phyloP scores from a whole-genome alignment of 2,797 vertebrate genomes.

The Thaleichthys pacificus region DNA sequence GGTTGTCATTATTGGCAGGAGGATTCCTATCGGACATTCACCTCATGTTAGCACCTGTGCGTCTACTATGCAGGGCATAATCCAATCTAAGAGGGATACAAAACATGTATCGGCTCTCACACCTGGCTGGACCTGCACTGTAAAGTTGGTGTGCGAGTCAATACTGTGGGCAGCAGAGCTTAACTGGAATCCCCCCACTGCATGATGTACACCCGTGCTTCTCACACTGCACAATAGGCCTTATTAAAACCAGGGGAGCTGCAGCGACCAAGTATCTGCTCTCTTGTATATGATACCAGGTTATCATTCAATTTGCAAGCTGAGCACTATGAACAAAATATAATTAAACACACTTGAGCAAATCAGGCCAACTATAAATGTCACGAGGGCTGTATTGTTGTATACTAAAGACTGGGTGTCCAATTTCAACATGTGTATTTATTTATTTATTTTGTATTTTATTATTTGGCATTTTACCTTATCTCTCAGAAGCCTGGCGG shows the following conservation, averaged over 20 bases:
- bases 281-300: slow-evolving; percentile 55
- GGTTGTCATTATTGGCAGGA: neutral
- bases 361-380: slow-evolving; percentile 39
- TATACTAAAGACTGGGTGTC: slow-evolving; percentile 25
- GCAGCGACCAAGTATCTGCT: slow-evolving; percentile 32
- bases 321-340: slow-evolving; percentile 36
- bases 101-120: neutral
- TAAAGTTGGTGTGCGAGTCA: neutral
- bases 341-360: slow-evolving; percentile 40
- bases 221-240: slow-evolving; percentile 50
- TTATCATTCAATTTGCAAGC: slow-evolving; percentile 54
- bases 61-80: neutral
- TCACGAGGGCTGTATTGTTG: slow-evolving; percentile 20
- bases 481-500: slow-evolving; percentile 48
- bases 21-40: neutral
- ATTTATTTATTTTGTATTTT: slow-evolving; percentile 44
- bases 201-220: slow-evolving; percentile 19
- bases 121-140: neutral
- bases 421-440: slow-evolving; percentile 48
- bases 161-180: slow-evolving; percentile 1
- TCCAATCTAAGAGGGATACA: neutral
- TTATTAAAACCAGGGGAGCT: slow-evolving; percentile 57
- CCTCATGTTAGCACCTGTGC: no score
- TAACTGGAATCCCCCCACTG: neutral
- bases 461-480: slow-evolving; percentile 37